These are phyloP conservation scores for Clarias magur DNA, from an alignment of 2,113 vertebrate genomes.

Conservation along the genomic window DNA sequence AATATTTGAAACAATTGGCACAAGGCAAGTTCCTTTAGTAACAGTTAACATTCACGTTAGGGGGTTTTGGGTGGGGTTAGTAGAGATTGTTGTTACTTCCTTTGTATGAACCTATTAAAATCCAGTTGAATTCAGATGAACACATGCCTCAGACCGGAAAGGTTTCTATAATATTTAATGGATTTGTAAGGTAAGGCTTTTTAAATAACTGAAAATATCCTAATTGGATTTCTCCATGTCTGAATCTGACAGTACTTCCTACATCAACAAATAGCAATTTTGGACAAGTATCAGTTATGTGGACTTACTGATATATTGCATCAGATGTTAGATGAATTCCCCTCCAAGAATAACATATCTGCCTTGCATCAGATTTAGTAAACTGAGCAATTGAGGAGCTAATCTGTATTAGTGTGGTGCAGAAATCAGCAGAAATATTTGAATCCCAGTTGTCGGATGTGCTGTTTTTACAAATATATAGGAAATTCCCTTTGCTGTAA, in stretches of 20 bases:
- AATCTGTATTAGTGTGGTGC: not conserved
- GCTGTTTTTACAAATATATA: not conserved
- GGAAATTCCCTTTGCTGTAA: slow-evolving; percentile 21
- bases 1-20: not conserved
- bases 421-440: slow-evolving; percentile 7
- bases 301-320: slow-evolving; percentile 19
- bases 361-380: slow-evolving; percentile 19
- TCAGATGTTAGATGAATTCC: slow-evolving; percentile 21
- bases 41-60: not conserved
- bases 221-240: not conserved
- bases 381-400: slow-evolving; percentile 23
- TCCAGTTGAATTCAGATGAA: not conserved
- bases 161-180: not conserved
- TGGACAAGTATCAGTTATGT: slow-evolving; percentile 3
- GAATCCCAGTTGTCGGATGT: not conserved
- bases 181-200: not conserved
- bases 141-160: not conserved
- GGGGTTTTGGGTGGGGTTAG: not conserved
- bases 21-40: not conserved
- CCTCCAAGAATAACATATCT: slow-evolving; percentile 6
- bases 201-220: not conserved
- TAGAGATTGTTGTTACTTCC: not conserved
- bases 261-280: slow-evolving; percentile 11
- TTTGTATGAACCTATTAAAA: not conserved
- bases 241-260: not conserved